phyloP scores from a whole-genome alignment of 2,888 invertebrate species.

The Silvanus unidentatus region DNA sequence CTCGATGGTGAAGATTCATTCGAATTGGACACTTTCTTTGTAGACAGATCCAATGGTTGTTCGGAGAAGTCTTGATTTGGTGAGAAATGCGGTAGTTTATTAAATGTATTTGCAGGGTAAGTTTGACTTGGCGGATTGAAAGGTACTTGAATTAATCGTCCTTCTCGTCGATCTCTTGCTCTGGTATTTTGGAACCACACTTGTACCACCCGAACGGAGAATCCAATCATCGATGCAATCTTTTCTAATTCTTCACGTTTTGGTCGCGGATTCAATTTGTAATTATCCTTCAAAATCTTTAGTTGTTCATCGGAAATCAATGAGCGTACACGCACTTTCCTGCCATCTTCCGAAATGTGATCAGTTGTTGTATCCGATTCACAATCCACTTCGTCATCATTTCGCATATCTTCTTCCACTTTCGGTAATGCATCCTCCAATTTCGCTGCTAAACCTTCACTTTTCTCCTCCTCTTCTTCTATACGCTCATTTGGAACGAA shows the following conservation, averaged over 20 bases:
- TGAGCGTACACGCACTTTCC: slow-evolving; percentile 86
- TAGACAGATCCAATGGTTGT: slow-evolving; percentile 86
- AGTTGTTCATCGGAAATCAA: slow-evolving; percentile 93
- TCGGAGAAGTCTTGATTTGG: slow-evolving; percentile 48
- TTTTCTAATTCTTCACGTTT: slow-evolving; percentile 88
- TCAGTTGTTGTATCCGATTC: slow-evolving; percentile 50
- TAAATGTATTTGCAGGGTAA: neutral
- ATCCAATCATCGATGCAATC: slow-evolving; percentile 73
- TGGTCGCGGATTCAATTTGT: slow-evolving; percentile 84
- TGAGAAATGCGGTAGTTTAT: slow-evolving; percentile 10
- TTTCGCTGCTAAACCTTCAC: slow-evolving; percentile 73
- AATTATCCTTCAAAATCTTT: slow-evolving; percentile 80
- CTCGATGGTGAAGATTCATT: slow-evolving; percentile 55
- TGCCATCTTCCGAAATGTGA: slow-evolving; percentile 51
- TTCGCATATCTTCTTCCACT: slow-evolving; percentile 50
- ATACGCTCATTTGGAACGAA: slow-evolving; percentile 55
- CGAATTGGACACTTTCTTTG: slow-evolving; percentile 62
- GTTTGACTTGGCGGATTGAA: slow-evolving; percentile 36
- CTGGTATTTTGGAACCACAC: slow-evolving; percentile 97
- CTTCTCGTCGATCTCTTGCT: slow-evolving; percentile 77
- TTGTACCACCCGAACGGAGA: slow-evolving; percentile 76
- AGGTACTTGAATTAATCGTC: slow-evolving; percentile 48
- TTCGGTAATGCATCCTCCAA: slow-evolving; percentile 51
- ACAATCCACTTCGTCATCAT: slow-evolving; percentile 50
- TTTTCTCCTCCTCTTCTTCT: slow-evolving; percentile 69